Percentiles rank a stretch among this genome's conserved stretches.
Evolutionary conservation across 2,113 vertebrate genomes (phyloP).

Genomic region (Labrus mixtus): DNA sequence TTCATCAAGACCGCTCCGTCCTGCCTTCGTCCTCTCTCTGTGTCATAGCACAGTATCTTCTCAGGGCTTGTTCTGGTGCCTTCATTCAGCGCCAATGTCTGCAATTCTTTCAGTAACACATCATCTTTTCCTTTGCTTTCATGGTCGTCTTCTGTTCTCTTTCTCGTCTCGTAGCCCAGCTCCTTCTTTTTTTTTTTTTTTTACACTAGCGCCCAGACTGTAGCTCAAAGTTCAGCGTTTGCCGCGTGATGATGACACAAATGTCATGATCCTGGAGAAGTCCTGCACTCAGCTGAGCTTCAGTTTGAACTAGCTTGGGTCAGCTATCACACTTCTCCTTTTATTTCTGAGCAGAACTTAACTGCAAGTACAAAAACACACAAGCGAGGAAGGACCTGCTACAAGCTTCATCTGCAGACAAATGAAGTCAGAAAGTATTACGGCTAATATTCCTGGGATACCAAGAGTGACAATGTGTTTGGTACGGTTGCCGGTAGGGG

Average conservation of each 20-base stretch:
- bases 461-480: too few relatives aligned
- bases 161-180: not conserved
- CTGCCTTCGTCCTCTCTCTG: slow-evolving; percentile 4
- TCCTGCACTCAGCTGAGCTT: not conserved
- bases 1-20: slow-evolving; percentile 38
- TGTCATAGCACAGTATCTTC: slow-evolving; percentile 11
- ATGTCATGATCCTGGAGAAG: not conserved
- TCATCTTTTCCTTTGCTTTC: slow-evolving; percentile 36
- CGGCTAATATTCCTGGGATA: too few relatives aligned
- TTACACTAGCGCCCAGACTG: not conserved
- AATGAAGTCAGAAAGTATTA: too few relatives aligned
- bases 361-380: too few relatives aligned
- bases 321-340: too few relatives aligned
- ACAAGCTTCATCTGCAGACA: too few relatives aligned
- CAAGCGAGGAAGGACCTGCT: too few relatives aligned
- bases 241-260: slow-evolving; percentile 2
- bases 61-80: slow-evolving; percentile 33
- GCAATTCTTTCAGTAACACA: slow-evolving; percentile 34
- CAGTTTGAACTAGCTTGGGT: too few relatives aligned
- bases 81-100: slow-evolving; percentile 54
- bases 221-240: slow-evolving; percentile 9
- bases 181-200: not conserved
- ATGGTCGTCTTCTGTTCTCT: slow-evolving; percentile 20
- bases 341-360: too few relatives aligned
- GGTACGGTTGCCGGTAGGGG: too few relatives aligned